Conservation (phyloP, 1,140 invertebrate species). For the Penaeus vannamei region DNA sequence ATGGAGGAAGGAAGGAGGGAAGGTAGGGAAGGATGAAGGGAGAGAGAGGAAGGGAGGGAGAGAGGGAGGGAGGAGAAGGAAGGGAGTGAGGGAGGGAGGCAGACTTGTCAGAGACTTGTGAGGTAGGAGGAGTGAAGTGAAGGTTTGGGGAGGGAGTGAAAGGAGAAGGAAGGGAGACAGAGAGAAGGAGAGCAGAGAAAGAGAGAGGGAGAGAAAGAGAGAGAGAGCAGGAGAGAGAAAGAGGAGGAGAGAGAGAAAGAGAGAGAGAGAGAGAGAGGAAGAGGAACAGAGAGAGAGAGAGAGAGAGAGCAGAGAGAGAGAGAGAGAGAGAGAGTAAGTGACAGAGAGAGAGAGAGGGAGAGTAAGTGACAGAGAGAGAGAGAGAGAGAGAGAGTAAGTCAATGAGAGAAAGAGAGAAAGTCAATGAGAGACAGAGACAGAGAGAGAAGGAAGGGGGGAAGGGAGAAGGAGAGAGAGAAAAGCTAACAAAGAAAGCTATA, state of each 20-base stretch:
- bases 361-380: no score
- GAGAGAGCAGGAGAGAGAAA: no score
- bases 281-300: not conserved
- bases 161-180: no score
- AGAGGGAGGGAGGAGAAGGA: not conserved
- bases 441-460: not conserved
- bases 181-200: not conserved
- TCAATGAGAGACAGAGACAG: accelerated
- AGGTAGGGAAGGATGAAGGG: not conserved
- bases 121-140: not conserved
- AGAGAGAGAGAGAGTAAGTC: not conserved
- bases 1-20: no score
- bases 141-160: not conserved
- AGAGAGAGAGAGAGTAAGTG: no score
- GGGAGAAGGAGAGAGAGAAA: not conserved
- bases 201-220: no score
- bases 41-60: no score
- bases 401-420: not conserved
- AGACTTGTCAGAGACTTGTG: not conserved
- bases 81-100: not conserved
- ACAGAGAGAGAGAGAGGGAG: not conserved
- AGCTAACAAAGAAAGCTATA: no score
- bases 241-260: conserved; percentile 14
- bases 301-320: not conserved
- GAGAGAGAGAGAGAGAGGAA: not conserved